Base-by-base conservation (phyloP, 2,113 vertebrate species). In the Orthonyx spaldingii region DNA sequence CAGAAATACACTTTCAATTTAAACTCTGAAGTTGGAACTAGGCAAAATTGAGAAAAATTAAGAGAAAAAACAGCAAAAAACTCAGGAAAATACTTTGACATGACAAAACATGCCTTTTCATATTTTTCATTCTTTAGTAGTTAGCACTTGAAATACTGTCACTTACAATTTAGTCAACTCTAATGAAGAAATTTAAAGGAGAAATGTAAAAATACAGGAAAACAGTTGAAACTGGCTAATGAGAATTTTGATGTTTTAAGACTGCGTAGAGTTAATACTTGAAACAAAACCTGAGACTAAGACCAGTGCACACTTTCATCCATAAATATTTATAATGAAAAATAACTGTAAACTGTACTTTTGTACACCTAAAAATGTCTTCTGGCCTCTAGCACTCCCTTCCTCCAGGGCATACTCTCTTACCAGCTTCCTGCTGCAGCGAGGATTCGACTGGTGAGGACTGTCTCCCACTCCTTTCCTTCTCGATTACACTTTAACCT, bases 391-490 rank as follows among this genome's bases (percentile, higher is more conserved):
- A 42, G 41, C 30, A 65, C 7, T 11, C 19, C 16, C 30, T 16
- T 82, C 19, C 44, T 61, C 46, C 41, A 53, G 19, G 32, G 39
- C 5, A 35, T 0, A 3, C 3, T 6, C 60, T 39, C 98, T 97
- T 93, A 99, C 99, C 99, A 98, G 98, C 99, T 99, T 59, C 99
- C 99, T 0, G 99, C 98, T 3, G 98, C 99, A 2, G 98, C 97
- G n/a, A 99, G 97, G 88, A 99, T 98, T 1, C 98, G 98, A 93
- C 98, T 99, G 89, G 99, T 98, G 66, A 99, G 98, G 50, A 99
- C 98, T 0, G 98, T 98, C 96, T 98, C 98, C 99, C 99, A 99
- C 35, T 99, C 99, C 19, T 98, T 98, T 16, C 99, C 99, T 56
- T 99, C 99, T 84, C 98, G 98, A 91, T 98, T 98, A 97, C 99